Base-by-base conservation (phyloP, 2,113 vertebrate species). In the Ptyas mucosa region DNA sequence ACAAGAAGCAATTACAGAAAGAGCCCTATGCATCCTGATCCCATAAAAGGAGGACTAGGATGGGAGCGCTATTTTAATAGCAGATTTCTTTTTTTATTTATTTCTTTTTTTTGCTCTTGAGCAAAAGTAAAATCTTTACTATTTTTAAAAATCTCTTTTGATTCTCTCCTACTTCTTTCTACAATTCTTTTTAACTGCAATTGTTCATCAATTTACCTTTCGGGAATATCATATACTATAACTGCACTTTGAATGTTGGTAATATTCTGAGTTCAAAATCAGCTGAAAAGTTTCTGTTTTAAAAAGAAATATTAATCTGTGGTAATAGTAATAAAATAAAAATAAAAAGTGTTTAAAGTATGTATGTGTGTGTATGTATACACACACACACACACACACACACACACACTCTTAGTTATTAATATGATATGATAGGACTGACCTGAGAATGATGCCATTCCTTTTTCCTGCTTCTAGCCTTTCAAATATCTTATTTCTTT, bases 1-100 rank as follows among this genome's bases (percentile, higher is more conserved):
- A 98, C 97, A 98, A 98, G 98, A 98, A 98, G 97, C 97, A 97
- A 98, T 97, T 98, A 98, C 97, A 98, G 97, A 98, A 97, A 97
- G 97, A 97, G 97, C 97, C 97, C 96, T 94, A 55, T 97, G 97
- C 94, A 98, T 97, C 97, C 97, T 97, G 96, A 97, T 96, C 96
- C 96, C 96, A 97, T 95, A 97, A 97, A 97, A 97, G 96, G 91
- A 94, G 52, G 89, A 94, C 95, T 90, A 93, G 96, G 95, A 93
- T 95, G 93, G 96, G 94, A 94, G 89, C 81, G 7, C 91, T 88
- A 85, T 87, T 95, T 91, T 93, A 85, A 39, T 86, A 58, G 91
- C 87, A 57, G 90, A 58, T 39, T 95, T 92, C 2, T 43, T 49
- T 49, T 39, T 69, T 8, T n/a, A n/a, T n/a, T n/a, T n/a, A n/a